Percentiles rank a stretch among this genome's conserved stretches.
Evolutionary conservation across 2,888 invertebrate species (phyloP).

Genomic region (Platycheirus albimanus): DNA sequence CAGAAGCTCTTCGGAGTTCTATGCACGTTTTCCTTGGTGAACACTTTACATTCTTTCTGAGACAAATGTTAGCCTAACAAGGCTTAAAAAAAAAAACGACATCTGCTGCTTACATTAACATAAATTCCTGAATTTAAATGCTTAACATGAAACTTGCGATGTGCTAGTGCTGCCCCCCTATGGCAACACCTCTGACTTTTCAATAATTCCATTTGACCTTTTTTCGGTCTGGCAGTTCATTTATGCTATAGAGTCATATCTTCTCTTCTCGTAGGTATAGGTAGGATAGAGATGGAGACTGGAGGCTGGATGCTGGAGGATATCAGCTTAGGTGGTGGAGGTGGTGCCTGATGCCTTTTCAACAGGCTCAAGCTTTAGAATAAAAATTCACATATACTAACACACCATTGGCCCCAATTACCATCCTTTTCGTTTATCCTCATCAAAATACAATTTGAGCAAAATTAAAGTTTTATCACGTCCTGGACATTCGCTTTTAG

Average conservation of each 20-base stretch:
- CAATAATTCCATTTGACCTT: conserved; percentile 61
- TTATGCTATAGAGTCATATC: no score
- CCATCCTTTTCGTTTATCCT: conserved; percentile 49
- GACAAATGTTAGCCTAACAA: conserved; percentile 19
- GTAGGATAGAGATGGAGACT: no score
- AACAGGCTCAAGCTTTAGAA: no score
- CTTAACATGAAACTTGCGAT: conserved; percentile 32
- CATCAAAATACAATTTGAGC: conserved; percentile 71
- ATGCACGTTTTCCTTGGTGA: conserved; percentile 7
- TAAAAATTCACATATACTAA: no score
- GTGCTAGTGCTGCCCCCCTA: neutral
- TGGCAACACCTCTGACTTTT: conserved; percentile 32
- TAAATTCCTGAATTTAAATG: conserved; percentile 49
- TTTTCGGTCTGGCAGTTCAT: conserved; percentile 25
- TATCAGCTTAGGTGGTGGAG: no score
- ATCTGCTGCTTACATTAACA: conserved; percentile 54
- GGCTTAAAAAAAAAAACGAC: conserved; percentile 29
- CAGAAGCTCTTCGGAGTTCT: conserved; percentile 6
- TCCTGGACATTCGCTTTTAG: conserved; percentile 59
- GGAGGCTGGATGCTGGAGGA: no score
- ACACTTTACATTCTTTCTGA: conserved; percentile 2
- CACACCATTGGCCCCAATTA: conserved; percentile 4
- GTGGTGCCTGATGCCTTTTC: neutral
- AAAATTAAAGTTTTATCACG: conserved; percentile 76
- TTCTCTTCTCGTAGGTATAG: no score